phyloP scores from a whole-genome alignment of 2,113 vertebrate species.

The Notiomystis cincta region DNA sequence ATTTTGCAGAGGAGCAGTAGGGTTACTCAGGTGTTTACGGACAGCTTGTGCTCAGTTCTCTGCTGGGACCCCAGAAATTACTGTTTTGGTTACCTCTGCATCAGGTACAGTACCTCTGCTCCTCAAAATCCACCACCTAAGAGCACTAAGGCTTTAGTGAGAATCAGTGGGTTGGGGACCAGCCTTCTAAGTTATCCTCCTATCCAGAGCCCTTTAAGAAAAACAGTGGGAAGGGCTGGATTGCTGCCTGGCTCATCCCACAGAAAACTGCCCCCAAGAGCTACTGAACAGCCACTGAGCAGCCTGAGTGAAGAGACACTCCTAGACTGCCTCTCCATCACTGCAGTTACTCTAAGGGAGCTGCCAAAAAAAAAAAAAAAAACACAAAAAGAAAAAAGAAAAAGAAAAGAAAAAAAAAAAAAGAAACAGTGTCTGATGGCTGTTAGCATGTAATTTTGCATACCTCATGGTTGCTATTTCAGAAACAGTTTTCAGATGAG shows the following conservation, averaged over 20 bases:
- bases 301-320: neutral
- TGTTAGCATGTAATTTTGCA: neutral
- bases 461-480: neutral
- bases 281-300: neutral
- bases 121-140: neutral
- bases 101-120: neutral
- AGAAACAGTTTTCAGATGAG: slow-evolving; percentile 2
- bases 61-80: neutral
- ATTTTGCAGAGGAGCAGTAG: neutral
- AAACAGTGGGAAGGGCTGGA: fast-evolving
- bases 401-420: neutral
- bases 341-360: neutral
- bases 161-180: fast-evolving
- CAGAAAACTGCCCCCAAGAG: neutral
- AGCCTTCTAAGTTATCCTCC: neutral
- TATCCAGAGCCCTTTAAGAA: neutral
- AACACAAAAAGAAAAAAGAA: no score
- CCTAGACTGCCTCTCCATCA: neutral
- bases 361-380: neutral
- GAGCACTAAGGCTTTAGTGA: neutral
- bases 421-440: neutral
- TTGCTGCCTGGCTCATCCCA: neutral
- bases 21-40: neutral
- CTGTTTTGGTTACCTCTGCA: neutral
- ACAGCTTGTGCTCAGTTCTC: neutral